Evolutionary conservation across 2,113 vertebrate genomes (phyloP).

Genomic region (Siphamia tubifer): DNA sequence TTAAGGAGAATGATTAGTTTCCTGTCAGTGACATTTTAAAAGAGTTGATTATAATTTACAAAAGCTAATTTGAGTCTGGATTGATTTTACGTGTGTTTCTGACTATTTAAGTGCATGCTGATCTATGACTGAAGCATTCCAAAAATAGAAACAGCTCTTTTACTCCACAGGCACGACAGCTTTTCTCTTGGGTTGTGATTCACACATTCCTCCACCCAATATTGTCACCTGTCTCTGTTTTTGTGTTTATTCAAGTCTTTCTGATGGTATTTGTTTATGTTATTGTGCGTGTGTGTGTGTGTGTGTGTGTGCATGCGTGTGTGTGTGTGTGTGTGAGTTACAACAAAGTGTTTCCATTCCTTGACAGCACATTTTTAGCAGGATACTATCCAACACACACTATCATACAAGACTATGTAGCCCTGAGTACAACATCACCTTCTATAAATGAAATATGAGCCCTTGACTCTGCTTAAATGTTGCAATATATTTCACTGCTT

Average conservation of each 20-base stretch:
- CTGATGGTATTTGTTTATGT: background rate
- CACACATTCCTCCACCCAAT: constrained; percentile 22
- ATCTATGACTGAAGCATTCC: constrained; percentile 28
- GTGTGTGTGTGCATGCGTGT: background rate
- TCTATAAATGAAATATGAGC: constrained; percentile 10
- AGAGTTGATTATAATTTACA: background rate
- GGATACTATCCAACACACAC: constrained; percentile 32
- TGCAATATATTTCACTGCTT: background rate
- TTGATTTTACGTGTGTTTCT: background rate
- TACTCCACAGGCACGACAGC: constrained; percentile 43
- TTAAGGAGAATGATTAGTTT: constrained; percentile 28
- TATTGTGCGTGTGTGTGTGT: background rate
- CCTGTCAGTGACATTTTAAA: constrained; percentile 19
- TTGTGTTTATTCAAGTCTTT: background rate
- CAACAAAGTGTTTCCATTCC: constrained; percentile 20
- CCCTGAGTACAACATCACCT: constrained; percentile 42
- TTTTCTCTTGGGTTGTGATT: constrained; percentile 36
- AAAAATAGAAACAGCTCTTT: constrained; percentile 51
- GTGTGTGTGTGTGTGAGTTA: background rate
- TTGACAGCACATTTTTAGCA: constrained; percentile 21
- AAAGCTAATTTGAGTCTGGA: background rate
- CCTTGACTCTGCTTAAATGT: background rate
- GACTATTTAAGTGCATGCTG: constrained; percentile 1
- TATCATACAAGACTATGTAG: constrained; percentile 11
- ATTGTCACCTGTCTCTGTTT: constrained; percentile 26